These are phyloP conservation scores for Tupaia tana DNA, from an alignment of 2,113 vertebrate genomes.

Conservation along the genomic window DNA sequence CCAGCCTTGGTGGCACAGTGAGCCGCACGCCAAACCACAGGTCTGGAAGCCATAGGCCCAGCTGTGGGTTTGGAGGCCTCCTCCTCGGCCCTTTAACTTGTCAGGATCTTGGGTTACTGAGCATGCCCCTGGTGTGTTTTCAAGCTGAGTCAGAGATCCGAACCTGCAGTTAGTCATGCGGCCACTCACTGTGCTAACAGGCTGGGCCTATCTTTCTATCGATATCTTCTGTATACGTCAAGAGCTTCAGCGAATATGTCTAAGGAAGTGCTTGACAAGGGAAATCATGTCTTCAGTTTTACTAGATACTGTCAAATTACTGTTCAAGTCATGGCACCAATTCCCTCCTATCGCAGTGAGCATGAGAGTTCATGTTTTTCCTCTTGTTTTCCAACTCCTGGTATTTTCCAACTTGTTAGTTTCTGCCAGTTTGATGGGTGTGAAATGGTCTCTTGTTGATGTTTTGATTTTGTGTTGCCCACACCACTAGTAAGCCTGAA, in stretches of 20 bases:
- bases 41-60: no score
- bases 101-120: no score
- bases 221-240: no score
- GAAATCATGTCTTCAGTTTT: background rate
- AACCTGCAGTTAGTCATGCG: no score
- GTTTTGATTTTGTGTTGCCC: background rate
- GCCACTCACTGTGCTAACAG: no score
- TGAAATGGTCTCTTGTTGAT: constrained; percentile 22
- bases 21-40: no score
- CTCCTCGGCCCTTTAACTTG: no score
- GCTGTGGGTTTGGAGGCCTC: no score
- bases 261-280: background rate
- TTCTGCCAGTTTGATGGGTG: background rate
- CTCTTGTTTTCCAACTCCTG: constrained; percentile 5
- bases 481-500: background rate
- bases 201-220: no score
- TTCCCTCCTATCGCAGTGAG: background rate
- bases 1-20: no score
- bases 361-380: background rate
- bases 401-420: constrained; percentile 19
- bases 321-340: background rate
- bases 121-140: no score
- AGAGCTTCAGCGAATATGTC: background rate
- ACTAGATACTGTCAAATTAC: background rate
- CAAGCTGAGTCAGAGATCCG: no score